These are phyloP conservation scores for Xylophagus ater DNA, from an alignment of 2,888 invertebrate species.

Conservation along the genomic window DNA sequence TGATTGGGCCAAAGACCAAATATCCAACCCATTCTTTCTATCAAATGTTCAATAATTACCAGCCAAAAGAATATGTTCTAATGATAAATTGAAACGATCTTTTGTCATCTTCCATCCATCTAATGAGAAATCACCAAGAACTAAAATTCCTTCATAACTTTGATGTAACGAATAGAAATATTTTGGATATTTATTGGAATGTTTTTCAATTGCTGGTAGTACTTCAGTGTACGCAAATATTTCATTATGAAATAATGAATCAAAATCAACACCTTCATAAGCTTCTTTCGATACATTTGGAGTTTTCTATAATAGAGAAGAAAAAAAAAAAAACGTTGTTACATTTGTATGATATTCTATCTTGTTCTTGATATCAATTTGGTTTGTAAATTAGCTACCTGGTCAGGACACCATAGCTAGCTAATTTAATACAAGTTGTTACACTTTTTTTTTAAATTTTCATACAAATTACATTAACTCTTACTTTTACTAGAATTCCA, in stretches of 20 bases:
- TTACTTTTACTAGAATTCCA: slow-evolving; percentile 30
- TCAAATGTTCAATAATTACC: slow-evolving; percentile 21
- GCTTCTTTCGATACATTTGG: slow-evolving; percentile 24
- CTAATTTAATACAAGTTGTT: too few species aligned
- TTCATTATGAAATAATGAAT: slow-evolving; percentile 31
- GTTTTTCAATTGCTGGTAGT: slow-evolving; percentile 25
- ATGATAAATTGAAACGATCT: slow-evolving; percentile 25
- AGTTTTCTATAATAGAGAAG: slow-evolving; percentile 27
- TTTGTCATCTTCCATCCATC: slow-evolving; percentile 28
- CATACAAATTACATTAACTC: neutral
- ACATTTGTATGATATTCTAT: neutral
- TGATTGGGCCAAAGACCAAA: too few species aligned
- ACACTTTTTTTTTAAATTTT: neutral
- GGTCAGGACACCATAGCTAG: too few species aligned
- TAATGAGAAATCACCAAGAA: slow-evolving; percentile 29
- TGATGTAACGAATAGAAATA: slow-evolving; percentile 29
- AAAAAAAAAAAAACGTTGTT: slow-evolving; percentile 6
- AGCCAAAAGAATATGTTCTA: slow-evolving; percentile 31
- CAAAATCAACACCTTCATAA: slow-evolving; percentile 27
- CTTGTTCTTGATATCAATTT: too few species aligned
- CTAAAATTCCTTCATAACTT: slow-evolving; percentile 23
- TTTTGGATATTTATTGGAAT: slow-evolving; percentile 24
- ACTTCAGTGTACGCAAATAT: slow-evolving; percentile 28
- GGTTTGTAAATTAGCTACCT: too few species aligned
- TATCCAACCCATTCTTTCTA: too few species aligned